Evolutionary conservation across 2,888 invertebrate species (phyloP), one percentile per base, ranked within the genome.

Genomic region (Scaptomyza caliginosa): DNA sequence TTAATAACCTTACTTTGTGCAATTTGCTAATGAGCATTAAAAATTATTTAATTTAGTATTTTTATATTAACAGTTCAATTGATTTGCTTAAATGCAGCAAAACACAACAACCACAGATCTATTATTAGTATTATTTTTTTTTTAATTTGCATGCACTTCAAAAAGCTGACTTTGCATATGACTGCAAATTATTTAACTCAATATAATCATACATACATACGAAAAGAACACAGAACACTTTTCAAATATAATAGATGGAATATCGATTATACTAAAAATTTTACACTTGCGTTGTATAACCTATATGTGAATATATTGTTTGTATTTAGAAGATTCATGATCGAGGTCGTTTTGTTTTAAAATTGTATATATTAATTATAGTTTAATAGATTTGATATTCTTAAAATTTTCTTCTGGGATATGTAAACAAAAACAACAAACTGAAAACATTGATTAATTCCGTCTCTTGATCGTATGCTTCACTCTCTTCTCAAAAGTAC

Each of bases 351-450:
- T 3, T 1, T 6, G 23, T 13, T 28, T 17, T 59, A 21, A 26
- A 40, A 10, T 39, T 24, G 4, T 34, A 40, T 34, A 40, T n/a
- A 30, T 57, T 28, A 19, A 21, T 21, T 28, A 7, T 26, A 3
- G 3, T 28, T 3, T 13, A 38, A 62, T 24, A 38, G 36, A 17
- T 52, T 43, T 8, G 0, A 5, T 8, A 16, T 46, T 34, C 16
- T 6, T 49, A 2, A 10, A 30, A 21, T 6, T 11, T 21, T 34
- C 34, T 5, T 2, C 32, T 30, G 62, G 30, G 32, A 38, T 38
- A 56, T 49, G 26, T 67, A 56, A 52, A 56, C 54, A 56, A 39
- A 10, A 39, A n/a, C n/a, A n/a, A n/a, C n/a, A n/a, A n/a, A n/a
- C 2, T 23, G 5, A 39, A 4, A 4, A 4, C 16, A 11, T 38